Evolutionary conservation across 2,888 invertebrate species (phyloP).

Genomic region (Ophion ellenae): DNA sequence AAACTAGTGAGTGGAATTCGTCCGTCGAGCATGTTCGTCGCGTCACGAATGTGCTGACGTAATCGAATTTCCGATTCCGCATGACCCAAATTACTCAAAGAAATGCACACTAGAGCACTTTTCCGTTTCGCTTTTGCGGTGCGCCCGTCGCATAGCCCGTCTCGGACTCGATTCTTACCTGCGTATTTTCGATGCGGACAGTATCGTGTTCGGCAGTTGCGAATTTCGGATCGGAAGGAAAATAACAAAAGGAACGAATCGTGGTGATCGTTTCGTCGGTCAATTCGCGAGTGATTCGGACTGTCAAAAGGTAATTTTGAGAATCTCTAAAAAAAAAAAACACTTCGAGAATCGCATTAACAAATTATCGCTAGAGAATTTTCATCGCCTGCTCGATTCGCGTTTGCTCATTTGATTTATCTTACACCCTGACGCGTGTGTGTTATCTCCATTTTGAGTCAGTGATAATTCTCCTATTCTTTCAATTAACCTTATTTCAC

Average conservation of each 20-base stretch:
- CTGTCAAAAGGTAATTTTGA: neutral
- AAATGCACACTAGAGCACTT: constrained; percentile 54
- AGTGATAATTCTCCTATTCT: no score
- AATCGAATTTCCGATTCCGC: constrained; percentile 28
- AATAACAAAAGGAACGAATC: neutral
- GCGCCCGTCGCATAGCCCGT: neutral
- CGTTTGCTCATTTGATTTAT: no score
- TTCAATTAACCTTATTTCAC: no score
- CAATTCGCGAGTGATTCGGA: constrained; percentile 11
- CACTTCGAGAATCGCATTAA: no score
- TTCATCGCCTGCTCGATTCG: no score
- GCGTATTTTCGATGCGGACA: constrained; percentile 14
- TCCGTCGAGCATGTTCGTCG: no score
- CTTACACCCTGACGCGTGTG: no score
- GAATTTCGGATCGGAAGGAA: constrained; percentile 11
- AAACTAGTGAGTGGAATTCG: no score
- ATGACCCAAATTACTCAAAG: constrained; percentile 40
- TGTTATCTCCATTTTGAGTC: no score
- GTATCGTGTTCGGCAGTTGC: constrained; percentile 22
- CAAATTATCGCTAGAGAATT: no score
- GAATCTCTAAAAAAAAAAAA: neutral
- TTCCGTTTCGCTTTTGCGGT: neutral
- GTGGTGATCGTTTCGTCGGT: constrained; percentile 11
- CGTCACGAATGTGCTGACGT: constrained; percentile 13
- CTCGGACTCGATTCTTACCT: constrained; percentile 21